Evolutionary conservation across 2,888 invertebrate species (phyloP), one percentile per base, ranked within the genome.

Genomic region (Branchellion lobata): DNA sequence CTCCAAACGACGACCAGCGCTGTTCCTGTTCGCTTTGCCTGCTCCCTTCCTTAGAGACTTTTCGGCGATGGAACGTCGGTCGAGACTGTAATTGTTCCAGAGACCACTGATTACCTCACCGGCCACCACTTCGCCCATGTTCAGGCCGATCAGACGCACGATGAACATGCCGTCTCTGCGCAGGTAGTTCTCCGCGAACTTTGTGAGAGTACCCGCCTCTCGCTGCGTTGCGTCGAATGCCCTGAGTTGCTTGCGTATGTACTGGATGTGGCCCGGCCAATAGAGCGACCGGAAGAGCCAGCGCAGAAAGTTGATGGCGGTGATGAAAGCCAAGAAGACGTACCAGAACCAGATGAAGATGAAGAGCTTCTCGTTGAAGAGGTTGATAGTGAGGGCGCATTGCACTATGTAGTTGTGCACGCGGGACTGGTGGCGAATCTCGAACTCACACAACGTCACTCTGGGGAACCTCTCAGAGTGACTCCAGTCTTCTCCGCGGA

Each of bases 381-480:
- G 81, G 80, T 84, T 84, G 57, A 84, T 84, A 0, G 84, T 82
- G 34, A 84, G 82, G 24, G 83, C 84, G 81, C 84, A 84, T 79
- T 84, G 84, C n/a, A 84, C 84, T 31, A 84, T 83, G 82, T 84
- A 84, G 65, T 80, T 80, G 80, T 84, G 84, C 29, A 83, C 76
- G 2, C 83, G 80, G 0, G 84, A 83, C 47, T 85, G 83, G 77
- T 83, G 83, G 40, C 85, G 82, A 75, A 87, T 86, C 81, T 85
- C 85, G 81, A 88, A 87, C 82, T 87, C 87, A 84, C 88, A 88
- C 82, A 87, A 84, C 8, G 87, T 87, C 75, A 87, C 85, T 51
- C 87, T 84, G 0, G 87, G 88, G 82, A 88, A 88, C 21, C 85
- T 83, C 1, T 86, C 85, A 2, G 86, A 86, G 61, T 85, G 86